Base-by-base conservation (phyloP, 2,113 vertebrate genomes). In the Galbula dea region DNA sequence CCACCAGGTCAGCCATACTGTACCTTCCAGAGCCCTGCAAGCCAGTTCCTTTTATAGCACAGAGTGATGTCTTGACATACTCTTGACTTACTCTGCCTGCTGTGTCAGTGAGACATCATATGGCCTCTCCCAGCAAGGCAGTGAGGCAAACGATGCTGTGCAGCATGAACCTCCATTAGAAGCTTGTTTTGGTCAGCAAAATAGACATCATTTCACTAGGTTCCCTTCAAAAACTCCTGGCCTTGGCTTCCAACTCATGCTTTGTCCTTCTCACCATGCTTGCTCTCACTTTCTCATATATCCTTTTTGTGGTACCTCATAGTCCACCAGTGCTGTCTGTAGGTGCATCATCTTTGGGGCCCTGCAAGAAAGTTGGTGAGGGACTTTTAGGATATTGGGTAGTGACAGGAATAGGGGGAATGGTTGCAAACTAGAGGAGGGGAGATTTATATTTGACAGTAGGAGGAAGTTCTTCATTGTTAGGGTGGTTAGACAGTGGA, bases 21-120 rank as follows among this genome's bases (percentile, higher is more conserved):
- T 80, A n/a, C 87, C 62, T 58, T 4, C 16, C 52, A 69, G 66
- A 41, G 54, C 54, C 77, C 0, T 0, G 57, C 49, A 61, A 79
- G 69, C 22, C 54, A 46, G 63, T 59, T 58, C 93, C 68, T 75
- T 89, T 81, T 93, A 95, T 91, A 95, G 86, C n/a, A 78, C 69
- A 49, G 63, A 79, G 36, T 9, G 41, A 65, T 63, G 83, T 37
- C 88, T 76, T 79, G 86, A 26, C 61, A 7, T 3, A 21, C 34
- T 27, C 46, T 58, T 1, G 8, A 46, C 73, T 30, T 80, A 34
- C 85, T 93, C 46, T 79, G 48, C 61, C 46, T 79, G 48, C 61
- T 63, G 37, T 77, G 48, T 30, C 6, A 43, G 5, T 49, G 32
- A 34, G 43, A 57, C 58, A 46, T 20, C 32, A 11, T 8, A 57